phyloP scores from a whole-genome alignment of 2,797 vertebrate species.

The Poeciliopsis turneri region DNA sequence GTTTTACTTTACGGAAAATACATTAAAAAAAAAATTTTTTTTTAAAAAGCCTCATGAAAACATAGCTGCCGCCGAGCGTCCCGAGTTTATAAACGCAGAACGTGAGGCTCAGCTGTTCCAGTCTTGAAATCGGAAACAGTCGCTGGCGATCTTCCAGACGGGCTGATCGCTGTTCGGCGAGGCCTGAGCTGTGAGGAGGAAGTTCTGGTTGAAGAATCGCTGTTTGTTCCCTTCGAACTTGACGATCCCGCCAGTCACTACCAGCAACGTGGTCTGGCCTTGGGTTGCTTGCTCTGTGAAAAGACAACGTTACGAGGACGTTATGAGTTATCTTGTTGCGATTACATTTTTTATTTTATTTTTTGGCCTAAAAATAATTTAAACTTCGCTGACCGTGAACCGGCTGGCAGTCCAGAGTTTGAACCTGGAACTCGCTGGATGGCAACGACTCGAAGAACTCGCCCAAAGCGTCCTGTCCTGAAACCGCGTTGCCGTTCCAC shows the following conservation, averaged over 20 bases:
- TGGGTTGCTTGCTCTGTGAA: slow-evolving; percentile 93
- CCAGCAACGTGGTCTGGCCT: slow-evolving; percentile 91
- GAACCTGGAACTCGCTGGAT: slow-evolving; percentile 94
- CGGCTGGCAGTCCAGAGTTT: slow-evolving; percentile 93
- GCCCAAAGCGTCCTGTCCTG: slow-evolving; percentile 88
- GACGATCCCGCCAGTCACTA: slow-evolving; percentile 90
- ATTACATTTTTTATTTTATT: background rate
- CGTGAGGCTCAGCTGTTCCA: slow-evolving; percentile 82
- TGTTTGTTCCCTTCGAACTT: slow-evolving; percentile 96
- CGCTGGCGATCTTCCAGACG: slow-evolving; percentile 97
- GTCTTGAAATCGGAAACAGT: slow-evolving; percentile 97
- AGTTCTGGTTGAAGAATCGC: slow-evolving; percentile 96
- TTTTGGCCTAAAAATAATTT: background rate
- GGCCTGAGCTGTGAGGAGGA: slow-evolving; percentile 91
- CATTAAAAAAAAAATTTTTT: background rate
- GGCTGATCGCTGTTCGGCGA: slow-evolving; percentile 86
- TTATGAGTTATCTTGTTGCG: background rate
- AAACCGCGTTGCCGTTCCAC: slow-evolving; percentile 95
- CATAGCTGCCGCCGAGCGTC: background rate
- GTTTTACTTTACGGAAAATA: slow-evolving; percentile 14
- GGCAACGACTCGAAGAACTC: slow-evolving; percentile 97
- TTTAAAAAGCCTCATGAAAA: background rate
- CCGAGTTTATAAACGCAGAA: background rate
- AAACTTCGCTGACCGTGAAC: slow-evolving; percentile 85
- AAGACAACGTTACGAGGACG: slow-evolving; percentile 15